phyloP scores from a whole-genome alignment of 2,797 vertebrate species.

The Danio albolineatus region DNA sequence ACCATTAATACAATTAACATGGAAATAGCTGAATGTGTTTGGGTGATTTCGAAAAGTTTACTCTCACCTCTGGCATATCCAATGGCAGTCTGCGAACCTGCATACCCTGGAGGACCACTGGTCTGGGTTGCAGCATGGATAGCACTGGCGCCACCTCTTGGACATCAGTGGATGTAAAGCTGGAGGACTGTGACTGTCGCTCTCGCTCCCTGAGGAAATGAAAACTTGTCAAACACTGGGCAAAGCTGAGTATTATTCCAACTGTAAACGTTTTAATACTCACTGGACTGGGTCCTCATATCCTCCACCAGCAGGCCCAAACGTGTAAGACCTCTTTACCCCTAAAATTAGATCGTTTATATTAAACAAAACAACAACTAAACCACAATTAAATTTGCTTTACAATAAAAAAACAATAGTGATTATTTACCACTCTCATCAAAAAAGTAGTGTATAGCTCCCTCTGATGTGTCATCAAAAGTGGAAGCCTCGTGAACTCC shows the following conservation, averaged over 20 bases:
- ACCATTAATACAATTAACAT: background rate
- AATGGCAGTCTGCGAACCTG: slow-evolving; percentile 90
- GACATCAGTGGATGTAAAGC: slow-evolving; percentile 90
- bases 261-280: slow-evolving; percentile 60
- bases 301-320: slow-evolving; percentile 88
- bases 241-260: background rate
- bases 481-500: slow-evolving; percentile 91
- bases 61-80: slow-evolving; percentile 90
- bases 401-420: background rate
- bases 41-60: slow-evolving; percentile 1
- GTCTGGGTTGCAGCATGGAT: slow-evolving; percentile 86
- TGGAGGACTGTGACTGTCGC: slow-evolving; percentile 91
- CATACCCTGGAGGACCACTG: slow-evolving; percentile 92
- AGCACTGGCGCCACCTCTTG: slow-evolving; percentile 83
- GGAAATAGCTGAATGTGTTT: background rate
- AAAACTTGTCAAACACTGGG: background rate
- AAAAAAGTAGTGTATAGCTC: slow-evolving; percentile 91
- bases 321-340: slow-evolving; percentile 90
- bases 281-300: slow-evolving; percentile 91
- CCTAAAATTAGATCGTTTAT: slow-evolving; percentile 71
- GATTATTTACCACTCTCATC: slow-evolving; percentile 86
- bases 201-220: slow-evolving; percentile 83
- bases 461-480: slow-evolving; percentile 91
- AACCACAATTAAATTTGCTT: background rate
- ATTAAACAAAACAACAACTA: slow-evolving; percentile 10